Base-by-base conservation (phyloP, 2,797 vertebrate genomes). In the Helicolenus hilgendorfi region DNA sequence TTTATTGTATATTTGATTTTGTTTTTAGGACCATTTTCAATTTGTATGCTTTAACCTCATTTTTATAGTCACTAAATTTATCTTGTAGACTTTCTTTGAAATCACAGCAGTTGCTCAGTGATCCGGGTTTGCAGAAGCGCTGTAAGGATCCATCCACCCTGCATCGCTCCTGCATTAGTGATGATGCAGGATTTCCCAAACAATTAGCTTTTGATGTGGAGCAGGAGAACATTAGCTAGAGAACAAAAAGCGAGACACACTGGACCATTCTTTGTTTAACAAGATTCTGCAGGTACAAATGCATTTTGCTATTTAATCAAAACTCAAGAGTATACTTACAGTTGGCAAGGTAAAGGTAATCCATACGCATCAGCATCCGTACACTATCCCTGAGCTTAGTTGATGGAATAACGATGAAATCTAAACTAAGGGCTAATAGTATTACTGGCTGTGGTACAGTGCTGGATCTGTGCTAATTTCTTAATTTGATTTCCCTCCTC, bases 401-500 rank as follows among this genome's bases (percentile, higher is more conserved):
- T 83, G 85, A 87, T 73, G 83, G 79, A 91, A 87, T 74, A 90
- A 82, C 22, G 6, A 83, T 79, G 33, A 78, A 91, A 94, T 78
- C 72, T 80, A 72, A 91, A 91, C 88, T 88, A 89, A 89, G 73
- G 91, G 68, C 85, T 86, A 83, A 89, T 92, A 77, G 88, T 87
- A 84, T 90, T 90, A 85, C 81, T 84, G 91, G 87, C 89, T 70
- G 60, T 62, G 75, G 77, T 92, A 91, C 91, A 93, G 83, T 91
- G 77, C 70, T 95, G 94, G 89, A 94, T 94, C 83, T 86, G 72
- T 84, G 87, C 91, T 94, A 91, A 95, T 94, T 94, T 95, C 89
- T 88, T 96, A 94, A 97, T 96, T 96, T 91, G 94, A 96, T 96
- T 97, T 94, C 79, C 87, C 85, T 95, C 92, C 94, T 95, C 94